These are phyloP conservation scores for Zootermopsis nevadensis DNA, from an alignment of 2,888 invertebrate genomes.

Conservation along the genomic window DNA sequence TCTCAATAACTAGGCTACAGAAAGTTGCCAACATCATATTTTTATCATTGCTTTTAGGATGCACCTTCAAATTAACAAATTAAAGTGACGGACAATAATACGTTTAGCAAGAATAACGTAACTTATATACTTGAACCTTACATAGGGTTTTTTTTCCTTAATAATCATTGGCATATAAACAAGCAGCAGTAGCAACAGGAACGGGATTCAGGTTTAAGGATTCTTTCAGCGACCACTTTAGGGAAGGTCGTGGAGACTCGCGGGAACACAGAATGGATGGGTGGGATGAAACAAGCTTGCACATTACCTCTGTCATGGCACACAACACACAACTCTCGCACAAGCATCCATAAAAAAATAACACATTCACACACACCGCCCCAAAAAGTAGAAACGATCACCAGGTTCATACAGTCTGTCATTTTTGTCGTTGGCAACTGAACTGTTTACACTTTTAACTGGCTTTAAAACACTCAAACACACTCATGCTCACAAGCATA, in stretches of 20 bases:
- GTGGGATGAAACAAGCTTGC: constrained; percentile 46
- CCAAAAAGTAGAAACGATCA: background rate
- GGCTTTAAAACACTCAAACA: constrained; percentile 48
- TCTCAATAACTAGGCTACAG: constrained; percentile 45
- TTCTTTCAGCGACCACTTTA: background rate
- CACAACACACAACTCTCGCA: constrained; percentile 39
- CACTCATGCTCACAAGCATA: constrained; percentile 47
- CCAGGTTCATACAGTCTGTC: constrained; percentile 29
- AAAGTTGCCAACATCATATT: constrained; percentile 48
- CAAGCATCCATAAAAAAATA: constrained; percentile 45
- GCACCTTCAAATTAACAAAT: constrained; percentile 45
- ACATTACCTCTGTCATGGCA: constrained; percentile 48
- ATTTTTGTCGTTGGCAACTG: constrained; percentile 37
- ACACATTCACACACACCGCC: constrained; percentile 24
- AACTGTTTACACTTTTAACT: constrained; percentile 46
- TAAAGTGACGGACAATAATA: constrained; percentile 42
- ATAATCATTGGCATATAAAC: constrained; percentile 39
- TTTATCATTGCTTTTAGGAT: constrained; percentile 28
- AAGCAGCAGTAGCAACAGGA: constrained; percentile 51
- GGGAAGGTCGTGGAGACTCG: constrained; percentile 19
- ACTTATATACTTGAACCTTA: constrained; percentile 36
- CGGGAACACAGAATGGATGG: constrained; percentile 42
- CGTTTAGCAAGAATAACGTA: constrained; percentile 29
- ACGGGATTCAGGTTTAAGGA: constrained; percentile 37
- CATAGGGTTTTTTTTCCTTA: constrained; percentile 25